Evolutionary conservation across 2,888 invertebrate species (phyloP).

Genomic region (Drosophila infuscata): DNA sequence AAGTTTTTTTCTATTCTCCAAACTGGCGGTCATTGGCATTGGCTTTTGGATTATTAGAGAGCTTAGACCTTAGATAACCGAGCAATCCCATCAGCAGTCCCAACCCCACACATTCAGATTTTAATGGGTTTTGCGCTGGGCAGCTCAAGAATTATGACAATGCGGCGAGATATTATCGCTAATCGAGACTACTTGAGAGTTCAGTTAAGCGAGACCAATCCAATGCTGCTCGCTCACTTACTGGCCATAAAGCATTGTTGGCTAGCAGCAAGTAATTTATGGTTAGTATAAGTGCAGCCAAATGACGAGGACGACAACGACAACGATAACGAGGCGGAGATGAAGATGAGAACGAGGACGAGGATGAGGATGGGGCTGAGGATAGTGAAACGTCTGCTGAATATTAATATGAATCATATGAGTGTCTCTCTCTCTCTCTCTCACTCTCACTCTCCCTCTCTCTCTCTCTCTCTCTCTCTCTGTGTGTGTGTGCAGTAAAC

Average conservation of each 20-base stretch:
- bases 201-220: constrained; percentile 75
- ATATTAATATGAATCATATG: constrained; percentile 54
- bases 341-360: background rate
- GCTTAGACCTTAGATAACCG: constrained; percentile 31
- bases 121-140: constrained; percentile 70
- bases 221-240: background rate
- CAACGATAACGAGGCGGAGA: constrained; percentile 1
- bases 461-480: background rate
- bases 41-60: constrained; percentile 64
- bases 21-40: constrained; percentile 62
- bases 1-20: background rate
- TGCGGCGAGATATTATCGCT: constrained; percentile 78
- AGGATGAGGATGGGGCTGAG: background rate
- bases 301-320: constrained; percentile 38
- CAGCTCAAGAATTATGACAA: constrained; percentile 76
- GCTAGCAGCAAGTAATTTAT: constrained; percentile 63
- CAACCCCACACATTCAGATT: constrained; percentile 47
- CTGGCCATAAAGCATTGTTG: constrained; percentile 31
- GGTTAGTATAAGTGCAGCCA: constrained; percentile 68
- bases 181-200: constrained; percentile 75
- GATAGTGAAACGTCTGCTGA: constrained; percentile 37
- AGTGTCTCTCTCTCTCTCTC: background rate
- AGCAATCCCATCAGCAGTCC: background rate
- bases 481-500: constrained; percentile 18
- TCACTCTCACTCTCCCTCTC: constrained; percentile 5